Base-by-base conservation (phyloP, 2,797 vertebrate species). In the Sebastolobus altivelis region DNA sequence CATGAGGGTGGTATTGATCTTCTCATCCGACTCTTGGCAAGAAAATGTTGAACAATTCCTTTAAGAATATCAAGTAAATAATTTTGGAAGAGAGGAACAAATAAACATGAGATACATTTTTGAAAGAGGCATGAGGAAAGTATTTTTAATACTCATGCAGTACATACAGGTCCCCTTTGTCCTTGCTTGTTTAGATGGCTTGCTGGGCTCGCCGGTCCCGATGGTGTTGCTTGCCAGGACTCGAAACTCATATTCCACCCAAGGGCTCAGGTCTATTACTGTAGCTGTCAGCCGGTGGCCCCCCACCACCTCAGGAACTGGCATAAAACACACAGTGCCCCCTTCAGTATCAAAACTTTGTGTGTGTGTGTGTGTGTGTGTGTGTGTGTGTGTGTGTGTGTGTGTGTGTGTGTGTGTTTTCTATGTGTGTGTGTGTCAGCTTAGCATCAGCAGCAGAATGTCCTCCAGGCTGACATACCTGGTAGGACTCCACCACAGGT, bases 241-340 rank as follows among this genome's bases (percentile, higher is more conserved):
- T 35, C 98, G 94, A 92, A 98, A 99, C 86, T 99, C 97, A n/a
- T 99, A 99, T 84, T 99, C 98, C 5, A 99, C 98, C 98, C 98
- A 99, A 0, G 98, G 98, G 94, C 96, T 99, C 91, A 99, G 94
- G 69, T 97, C 97, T 84, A 97, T 97, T 89, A 99, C 98, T 0
- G 97, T 97, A 2, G 98, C 97, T 20, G 97, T 98, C 93, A 99
- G 95, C 0, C 95, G 97, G 66, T 94, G 95, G 72, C 98, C 98
- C 1, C 97, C 96, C 18, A 99, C 95, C 84, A 97, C 58, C 81
- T 98, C 97, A 6, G 98, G 98, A 79, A 98, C 98, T 99, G 70
- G 74, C 87, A 95, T 70, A 85, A 85, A 94, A 91, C 87, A 95
- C 75, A 91, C 63, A 87, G 52, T 52, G 49, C 43, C 66, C 49